Percentiles rank a stretch among this genome's conserved stretches.
phyloP scores from a whole-genome alignment of 2,888 invertebrate species.

The Agrypnus murinus region DNA sequence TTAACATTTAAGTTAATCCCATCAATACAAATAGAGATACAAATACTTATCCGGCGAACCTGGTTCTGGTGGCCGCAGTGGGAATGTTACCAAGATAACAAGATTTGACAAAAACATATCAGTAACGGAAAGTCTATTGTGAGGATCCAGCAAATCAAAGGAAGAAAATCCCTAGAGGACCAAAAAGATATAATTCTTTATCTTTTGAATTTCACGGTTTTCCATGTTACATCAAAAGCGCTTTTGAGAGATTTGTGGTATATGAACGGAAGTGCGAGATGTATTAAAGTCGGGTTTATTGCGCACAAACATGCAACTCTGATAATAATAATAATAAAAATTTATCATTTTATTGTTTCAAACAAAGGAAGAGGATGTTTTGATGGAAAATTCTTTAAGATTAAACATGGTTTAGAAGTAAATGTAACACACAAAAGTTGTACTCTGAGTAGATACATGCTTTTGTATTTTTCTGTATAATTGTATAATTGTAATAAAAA shows the following conservation, averaged over 20 bases:
- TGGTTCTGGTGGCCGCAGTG: not conserved
- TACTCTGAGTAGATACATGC: too few species aligned
- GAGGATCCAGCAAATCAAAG: slow-evolving; percentile 38
- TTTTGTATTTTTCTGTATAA: too few species aligned
- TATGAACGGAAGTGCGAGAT: slow-evolving; percentile 7
- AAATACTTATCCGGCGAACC: not conserved
- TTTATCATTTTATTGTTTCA: too few species aligned
- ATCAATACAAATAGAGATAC: slow-evolving; percentile 8
- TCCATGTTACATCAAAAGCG: slow-evolving; percentile 14
- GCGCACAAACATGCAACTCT: slow-evolving; percentile 4
- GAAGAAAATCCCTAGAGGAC: slow-evolving; percentile 31
- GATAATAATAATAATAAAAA: too few species aligned
- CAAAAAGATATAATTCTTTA: slow-evolving; percentile 28
- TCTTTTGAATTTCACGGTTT: slow-evolving; percentile 25
- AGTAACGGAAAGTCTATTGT: slow-evolving; percentile 33
- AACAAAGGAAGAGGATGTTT: too few species aligned
- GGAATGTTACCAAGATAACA: slow-evolving; percentile 36
- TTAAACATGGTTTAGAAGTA: too few species aligned
- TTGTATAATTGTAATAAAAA: too few species aligned
- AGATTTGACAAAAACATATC: slow-evolving; percentile 42
- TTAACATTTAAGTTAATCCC: slow-evolving; percentile 19
- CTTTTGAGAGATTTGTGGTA: slow-evolving; percentile 11
- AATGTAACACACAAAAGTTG: too few species aligned
- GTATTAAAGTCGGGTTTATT: not conserved
- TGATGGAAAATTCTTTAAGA: too few species aligned